Percentiles rank a stretch among this genome's conserved stretches.
Evolutionary conservation across 2,888 invertebrate genomes (phyloP).

Genomic region (Sinopyrophorus schimmeli): DNA sequence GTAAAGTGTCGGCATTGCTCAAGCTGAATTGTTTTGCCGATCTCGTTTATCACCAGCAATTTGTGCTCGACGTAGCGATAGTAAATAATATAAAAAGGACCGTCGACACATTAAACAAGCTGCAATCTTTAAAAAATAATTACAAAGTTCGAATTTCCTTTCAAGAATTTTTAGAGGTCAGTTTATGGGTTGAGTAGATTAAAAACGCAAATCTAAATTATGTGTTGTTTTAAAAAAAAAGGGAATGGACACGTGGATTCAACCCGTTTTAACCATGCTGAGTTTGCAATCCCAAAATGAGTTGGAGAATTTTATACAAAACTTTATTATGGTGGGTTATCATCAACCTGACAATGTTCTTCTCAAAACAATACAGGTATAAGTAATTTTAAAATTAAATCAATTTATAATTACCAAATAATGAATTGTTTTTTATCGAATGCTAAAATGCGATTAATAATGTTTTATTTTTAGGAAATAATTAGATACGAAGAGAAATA

Average conservation of each 20-base stretch:
- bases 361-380: too few relatives aligned
- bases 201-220: too few relatives aligned
- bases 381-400: background rate
- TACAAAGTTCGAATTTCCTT: constrained; percentile 42
- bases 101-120: constrained; percentile 26
- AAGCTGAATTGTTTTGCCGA: constrained; percentile 35
- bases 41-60: constrained; percentile 21
- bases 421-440: background rate
- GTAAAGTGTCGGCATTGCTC: constrained; percentile 41
- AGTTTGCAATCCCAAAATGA: too few relatives aligned
- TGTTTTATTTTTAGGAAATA: constrained; percentile 37
- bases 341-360: constrained; percentile 54
- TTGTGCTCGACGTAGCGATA: constrained; percentile 12
- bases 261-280: too few relatives aligned
- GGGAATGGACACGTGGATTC: too few relatives aligned
- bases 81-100: constrained; percentile 19
- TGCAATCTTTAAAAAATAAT: constrained; percentile 39
- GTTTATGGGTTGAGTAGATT: too few relatives aligned
- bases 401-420: background rate
- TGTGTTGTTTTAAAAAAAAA: too few relatives aligned
- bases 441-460: too few relatives aligned
- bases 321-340: constrained; percentile 52
- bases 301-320: constrained; percentile 51
- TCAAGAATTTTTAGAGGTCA: constrained; percentile 41
- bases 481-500: constrained; percentile 41